A percentile compares a stretch with the other conserved stretches of the same genome.
These are phyloP conservation scores for Drosophila carrolli DNA, from an alignment of 1,140 invertebrate species.

Conservation along the genomic window DNA sequence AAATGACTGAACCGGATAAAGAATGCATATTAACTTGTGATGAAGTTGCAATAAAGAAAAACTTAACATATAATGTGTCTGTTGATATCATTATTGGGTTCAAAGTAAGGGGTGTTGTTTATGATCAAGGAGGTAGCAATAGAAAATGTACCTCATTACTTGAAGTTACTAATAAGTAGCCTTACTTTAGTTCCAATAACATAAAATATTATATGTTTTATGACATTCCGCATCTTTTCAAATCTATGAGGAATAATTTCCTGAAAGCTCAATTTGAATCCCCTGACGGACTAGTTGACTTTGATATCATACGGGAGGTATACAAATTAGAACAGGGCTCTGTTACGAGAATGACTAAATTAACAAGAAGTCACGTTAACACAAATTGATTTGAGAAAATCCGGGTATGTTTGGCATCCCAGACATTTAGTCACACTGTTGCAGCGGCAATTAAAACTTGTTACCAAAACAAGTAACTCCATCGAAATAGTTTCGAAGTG, in stretches of 20 bases:
- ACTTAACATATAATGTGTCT: too few relatives aligned
- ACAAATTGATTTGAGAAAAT: background rate
- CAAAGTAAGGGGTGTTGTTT: background rate
- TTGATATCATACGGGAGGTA: conserved; percentile 1
- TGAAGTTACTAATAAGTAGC: background rate
- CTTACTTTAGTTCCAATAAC: too few relatives aligned
- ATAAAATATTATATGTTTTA: background rate
- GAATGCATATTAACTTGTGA: too few relatives aligned
- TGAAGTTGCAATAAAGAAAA: too few relatives aligned
- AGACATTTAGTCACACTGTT: background rate
- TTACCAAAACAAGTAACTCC: too few relatives aligned
- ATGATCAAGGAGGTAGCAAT: conserved; percentile 3
- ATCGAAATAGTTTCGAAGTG: too few relatives aligned
- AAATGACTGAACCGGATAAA: too few relatives aligned
- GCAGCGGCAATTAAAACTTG: too few relatives aligned
- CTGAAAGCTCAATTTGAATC: background rate
- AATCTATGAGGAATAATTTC: conserved; percentile 6
- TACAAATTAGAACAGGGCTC: too few relatives aligned
- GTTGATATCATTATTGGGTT: too few relatives aligned
- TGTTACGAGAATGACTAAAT: too few relatives aligned
- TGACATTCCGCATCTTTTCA: conserved; percentile 7
- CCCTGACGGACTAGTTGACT: background rate
- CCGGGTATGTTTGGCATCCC: background rate
- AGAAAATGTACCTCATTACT: conserved; percentile 4
- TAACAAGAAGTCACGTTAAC: background rate